Conservation (phyloP, 2,113 vertebrate species). For the Hepsetus odoe region DNA sequence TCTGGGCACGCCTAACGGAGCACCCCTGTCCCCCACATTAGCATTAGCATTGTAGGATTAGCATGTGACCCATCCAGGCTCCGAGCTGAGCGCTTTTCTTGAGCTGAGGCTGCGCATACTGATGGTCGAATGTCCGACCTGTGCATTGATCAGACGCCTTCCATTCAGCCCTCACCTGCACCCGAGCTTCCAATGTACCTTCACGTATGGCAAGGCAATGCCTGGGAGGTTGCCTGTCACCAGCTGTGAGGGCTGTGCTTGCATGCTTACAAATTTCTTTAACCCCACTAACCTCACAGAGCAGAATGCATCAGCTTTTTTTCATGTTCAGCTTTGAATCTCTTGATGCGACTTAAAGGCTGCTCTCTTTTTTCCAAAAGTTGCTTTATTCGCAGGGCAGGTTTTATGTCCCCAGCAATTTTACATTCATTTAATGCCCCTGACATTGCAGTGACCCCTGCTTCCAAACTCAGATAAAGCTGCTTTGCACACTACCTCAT, state of each 20-base stretch:
- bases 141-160: conserved; percentile 69
- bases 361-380: conserved; percentile 11
- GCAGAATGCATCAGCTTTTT: background rate
- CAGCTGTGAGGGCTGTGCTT: conserved; percentile 11
- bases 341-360: background rate
- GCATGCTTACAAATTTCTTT: conserved; percentile 22
- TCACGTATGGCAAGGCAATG: conserved; percentile 34
- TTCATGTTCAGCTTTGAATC: background rate
- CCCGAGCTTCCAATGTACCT: conserved; percentile 71
- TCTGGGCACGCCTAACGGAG: conserved; percentile 74
- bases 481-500: conserved; percentile 5
- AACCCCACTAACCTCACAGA: conserved; percentile 38
- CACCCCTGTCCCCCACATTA: conserved; percentile 62
- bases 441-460: conserved; percentile 25
- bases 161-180: conserved; percentile 69
- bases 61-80: conserved; percentile 76
- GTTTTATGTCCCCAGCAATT: conserved; percentile 12
- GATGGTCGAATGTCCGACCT: conserved; percentile 75
- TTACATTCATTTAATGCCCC: conserved; percentile 15
- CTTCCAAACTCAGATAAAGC: conserved; percentile 3
- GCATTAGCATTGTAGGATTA: conserved; percentile 71
- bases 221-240: conserved; percentile 63
- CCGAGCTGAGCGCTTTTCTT: conserved; percentile 56
- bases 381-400: conserved; percentile 19
- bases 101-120: conserved; percentile 75